These are phyloP conservation scores for Orthosia incerta DNA, from an alignment of 2,888 invertebrate species.

Conservation along the genomic window DNA sequence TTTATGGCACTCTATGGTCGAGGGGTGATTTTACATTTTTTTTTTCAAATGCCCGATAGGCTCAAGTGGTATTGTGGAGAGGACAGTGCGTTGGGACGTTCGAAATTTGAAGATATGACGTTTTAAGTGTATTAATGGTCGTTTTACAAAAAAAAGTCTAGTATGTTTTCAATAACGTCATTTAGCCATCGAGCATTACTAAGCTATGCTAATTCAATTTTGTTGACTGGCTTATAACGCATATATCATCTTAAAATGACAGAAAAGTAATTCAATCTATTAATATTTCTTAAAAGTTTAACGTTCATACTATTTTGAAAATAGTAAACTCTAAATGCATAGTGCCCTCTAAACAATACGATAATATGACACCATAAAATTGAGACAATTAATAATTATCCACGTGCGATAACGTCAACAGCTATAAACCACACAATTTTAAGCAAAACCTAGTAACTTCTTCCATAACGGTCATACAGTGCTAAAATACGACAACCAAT, in stretches of 20 bases:
- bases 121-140: background rate
- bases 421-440: conserved; percentile 42
- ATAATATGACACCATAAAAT: conserved; percentile 22
- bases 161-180: background rate
- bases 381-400: conserved; percentile 37
- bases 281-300: too few relatives aligned
- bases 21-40: conserved; percentile 88
- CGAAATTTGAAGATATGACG: conserved; percentile 56
- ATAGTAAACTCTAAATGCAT: background rate
- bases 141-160: background rate
- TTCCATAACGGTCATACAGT: conserved; percentile 22
- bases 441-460: conserved; percentile 27
- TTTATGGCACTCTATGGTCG: conserved; percentile 85
- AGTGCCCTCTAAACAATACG: background rate
- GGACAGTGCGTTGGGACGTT: conserved; percentile 79
- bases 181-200: too few relatives aligned
- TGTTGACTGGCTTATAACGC: background rate
- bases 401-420: conserved; percentile 23
- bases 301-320: background rate
- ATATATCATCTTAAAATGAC: background rate
- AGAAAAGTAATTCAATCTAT: too few relatives aligned
- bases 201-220: background rate
- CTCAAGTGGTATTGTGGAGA: conserved; percentile 88
- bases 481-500: conserved; percentile 36
- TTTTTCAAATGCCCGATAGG: conserved; percentile 88